phyloP scores from a whole-genome alignment of 2,113 vertebrate species.

The Chaetops frenatus region DNA sequence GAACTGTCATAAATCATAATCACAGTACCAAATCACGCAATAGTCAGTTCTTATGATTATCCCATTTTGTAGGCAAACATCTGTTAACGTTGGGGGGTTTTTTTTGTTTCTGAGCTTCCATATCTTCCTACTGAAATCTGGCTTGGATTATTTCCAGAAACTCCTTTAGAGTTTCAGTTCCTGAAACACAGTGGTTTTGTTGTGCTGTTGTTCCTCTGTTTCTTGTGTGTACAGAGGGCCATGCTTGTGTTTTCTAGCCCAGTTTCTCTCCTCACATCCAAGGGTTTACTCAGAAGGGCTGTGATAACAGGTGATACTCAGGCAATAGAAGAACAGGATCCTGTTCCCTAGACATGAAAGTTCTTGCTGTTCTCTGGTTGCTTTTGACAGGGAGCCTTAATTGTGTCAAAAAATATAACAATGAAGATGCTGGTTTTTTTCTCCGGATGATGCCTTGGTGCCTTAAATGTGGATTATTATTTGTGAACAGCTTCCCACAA shows the following conservation, averaged over 20 bases:
- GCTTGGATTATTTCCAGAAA: slow-evolving; percentile 21
- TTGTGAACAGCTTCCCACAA: background rate
- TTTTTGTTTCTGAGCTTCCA: background rate
- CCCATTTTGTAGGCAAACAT: background rate
- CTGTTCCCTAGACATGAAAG: background rate
- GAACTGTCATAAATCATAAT: background rate
- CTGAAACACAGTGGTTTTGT: background rate
- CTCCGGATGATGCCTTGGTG: background rate
- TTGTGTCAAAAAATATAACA: background rate
- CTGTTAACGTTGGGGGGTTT: background rate
- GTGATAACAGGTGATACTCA: background rate
- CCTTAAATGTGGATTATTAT: background rate
- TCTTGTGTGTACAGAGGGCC: background rate
- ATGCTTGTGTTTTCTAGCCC: background rate
- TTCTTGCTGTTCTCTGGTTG: background rate
- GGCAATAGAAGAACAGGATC: background rate
- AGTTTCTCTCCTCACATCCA: background rate
- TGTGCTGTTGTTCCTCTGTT: background rate
- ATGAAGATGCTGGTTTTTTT: background rate
- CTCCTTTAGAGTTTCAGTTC: slow-evolving; percentile 1
- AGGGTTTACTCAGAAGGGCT: background rate
- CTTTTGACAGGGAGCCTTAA: background rate
- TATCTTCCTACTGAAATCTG: background rate
- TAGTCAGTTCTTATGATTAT: background rate
- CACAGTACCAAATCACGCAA: background rate